Percentiles rank a stretch among this genome's conserved stretches.
phyloP scores from a whole-genome alignment of 2,113 vertebrate genomes.

The Numenius arquata region DNA sequence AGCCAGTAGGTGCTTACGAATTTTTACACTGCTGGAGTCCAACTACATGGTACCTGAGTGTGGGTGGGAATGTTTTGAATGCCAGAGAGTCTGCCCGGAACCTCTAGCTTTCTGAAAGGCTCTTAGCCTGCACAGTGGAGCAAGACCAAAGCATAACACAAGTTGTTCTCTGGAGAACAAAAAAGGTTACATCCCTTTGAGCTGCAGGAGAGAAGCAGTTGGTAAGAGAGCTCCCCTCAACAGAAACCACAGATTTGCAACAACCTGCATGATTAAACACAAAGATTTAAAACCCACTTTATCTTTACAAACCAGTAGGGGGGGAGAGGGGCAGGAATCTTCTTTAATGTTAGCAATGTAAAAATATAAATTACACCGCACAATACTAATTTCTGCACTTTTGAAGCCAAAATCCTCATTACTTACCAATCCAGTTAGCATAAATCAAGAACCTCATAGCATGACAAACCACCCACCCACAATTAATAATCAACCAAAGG shows the following conservation, averaged over 20 bases:
- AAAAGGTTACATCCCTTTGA: not conserved
- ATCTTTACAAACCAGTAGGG: not conserved
- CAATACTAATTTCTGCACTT: not conserved
- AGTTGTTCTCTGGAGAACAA: not conserved
- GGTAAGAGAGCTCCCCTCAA: not conserved
- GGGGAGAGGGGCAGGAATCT: not conserved
- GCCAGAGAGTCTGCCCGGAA: not conserved
- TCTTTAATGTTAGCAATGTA: not conserved
- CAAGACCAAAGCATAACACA: not conserved
- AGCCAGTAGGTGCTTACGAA: not conserved
- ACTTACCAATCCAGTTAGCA: not conserved
- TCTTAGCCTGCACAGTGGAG: not conserved
- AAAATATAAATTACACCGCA: not conserved
- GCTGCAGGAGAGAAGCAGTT: not conserved
- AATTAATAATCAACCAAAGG: not conserved
- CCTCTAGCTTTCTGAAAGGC: not conserved
- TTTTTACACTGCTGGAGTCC: not conserved
- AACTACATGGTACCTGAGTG: accelerated
- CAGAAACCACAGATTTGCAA: not conserved
- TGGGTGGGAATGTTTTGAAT: not conserved
- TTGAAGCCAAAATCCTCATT: not conserved
- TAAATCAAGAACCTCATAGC: not conserved
- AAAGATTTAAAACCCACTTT: not conserved
- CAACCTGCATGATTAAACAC: not conserved
- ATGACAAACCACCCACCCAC: not conserved